Percentiles rank a stretch among this genome's conserved stretches.
These are phyloP conservation scores for Clostera curtula DNA, from an alignment of 2,888 invertebrate genomes.

Conservation along the genomic window DNA sequence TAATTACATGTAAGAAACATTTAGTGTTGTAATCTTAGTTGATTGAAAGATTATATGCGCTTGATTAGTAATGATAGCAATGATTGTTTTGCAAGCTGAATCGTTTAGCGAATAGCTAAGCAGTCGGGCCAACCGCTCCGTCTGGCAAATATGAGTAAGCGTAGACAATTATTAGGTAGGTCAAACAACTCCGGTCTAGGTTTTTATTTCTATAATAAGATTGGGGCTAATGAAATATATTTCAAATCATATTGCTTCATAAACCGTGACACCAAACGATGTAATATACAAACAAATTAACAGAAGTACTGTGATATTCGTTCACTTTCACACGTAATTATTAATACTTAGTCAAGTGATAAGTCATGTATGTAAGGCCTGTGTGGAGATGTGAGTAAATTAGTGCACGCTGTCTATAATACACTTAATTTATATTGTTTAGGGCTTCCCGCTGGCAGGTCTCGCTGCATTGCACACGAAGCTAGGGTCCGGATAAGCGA, in stretches of 20 bases:
- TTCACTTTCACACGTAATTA: constrained; percentile 47
- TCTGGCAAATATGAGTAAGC: no score
- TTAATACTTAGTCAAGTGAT: constrained; percentile 26
- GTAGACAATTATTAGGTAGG: constrained; percentile 43
- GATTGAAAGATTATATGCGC: constrained; percentile 42
- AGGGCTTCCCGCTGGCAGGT: constrained; percentile 23
- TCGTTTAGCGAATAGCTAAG: no score
- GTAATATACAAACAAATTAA: constrained; percentile 41
- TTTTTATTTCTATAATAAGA: constrained; percentile 44
- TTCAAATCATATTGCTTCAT: constrained; percentile 25
- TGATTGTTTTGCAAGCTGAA: constrained; percentile 14
- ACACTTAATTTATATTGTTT: constrained; percentile 30
- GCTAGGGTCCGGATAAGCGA: no score
- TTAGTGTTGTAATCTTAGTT: constrained; percentile 43
- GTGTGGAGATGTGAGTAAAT: constrained; percentile 40
- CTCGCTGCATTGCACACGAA: constrained; percentile 10
- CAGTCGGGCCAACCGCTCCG: no score
- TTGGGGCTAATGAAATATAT: constrained; percentile 32
- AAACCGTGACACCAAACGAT: constrained; percentile 24
- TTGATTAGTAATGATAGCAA: constrained; percentile 31
- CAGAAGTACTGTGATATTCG: constrained; percentile 66
- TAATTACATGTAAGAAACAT: constrained; percentile 39
- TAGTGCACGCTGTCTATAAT: constrained; percentile 36
- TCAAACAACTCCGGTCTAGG: constrained; percentile 46
- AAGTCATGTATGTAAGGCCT: constrained; percentile 27